Base-by-base conservation (phyloP, 2,797 vertebrate species). In the Artibeus jamaicensis region DNA sequence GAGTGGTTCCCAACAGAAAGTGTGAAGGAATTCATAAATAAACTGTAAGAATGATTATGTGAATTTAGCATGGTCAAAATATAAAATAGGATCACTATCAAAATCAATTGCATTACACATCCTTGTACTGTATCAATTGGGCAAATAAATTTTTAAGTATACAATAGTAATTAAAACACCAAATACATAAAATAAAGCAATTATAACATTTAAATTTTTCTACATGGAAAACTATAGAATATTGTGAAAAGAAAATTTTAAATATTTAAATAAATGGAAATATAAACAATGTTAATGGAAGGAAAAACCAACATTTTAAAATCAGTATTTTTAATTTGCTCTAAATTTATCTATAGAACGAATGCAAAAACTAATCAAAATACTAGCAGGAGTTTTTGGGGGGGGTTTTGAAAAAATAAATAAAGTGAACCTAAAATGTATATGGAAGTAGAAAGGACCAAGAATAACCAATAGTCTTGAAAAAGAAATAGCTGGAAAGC, bases 241-340 rank as follows among this genome's bases (percentile, higher is more conserved):
- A 68, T 29, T 90, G 42, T 50, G 44, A 85, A 95, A 50, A 74
- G 29, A 71, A 86, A 78, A 81, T 67, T 48, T 46, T 77, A 21
- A 81, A 76, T 3, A 91, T 67, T 81, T 91, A 77, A 76, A 84
- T 85, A 68, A 95, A 50, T 55, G 6, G 10, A 86, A 1, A 3
- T 70, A 74, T 46, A 93, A 82, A 86, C 11, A 83, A 70, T 42
- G 18, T 76, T 89, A 74, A 92, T 53, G 9, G 9, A 50, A 91
- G 32, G 6, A 84, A 71, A 22, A 76, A 18, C 71, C 78, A 78
- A 26, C 70, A 74, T 79, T 84, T 91, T 85, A 70, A 95, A 29
- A 76, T 92, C 32, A 70, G 16, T 86, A 39, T 77, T 91, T 93
- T 86, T 39, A 82, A 77, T 65, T 84, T 92, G 37, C 22, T 86